Evolutionary conservation across 2,888 invertebrate species (phyloP), one percentile per base, ranked within the genome.

Genomic region (Eupithecia pulchellata): DNA sequence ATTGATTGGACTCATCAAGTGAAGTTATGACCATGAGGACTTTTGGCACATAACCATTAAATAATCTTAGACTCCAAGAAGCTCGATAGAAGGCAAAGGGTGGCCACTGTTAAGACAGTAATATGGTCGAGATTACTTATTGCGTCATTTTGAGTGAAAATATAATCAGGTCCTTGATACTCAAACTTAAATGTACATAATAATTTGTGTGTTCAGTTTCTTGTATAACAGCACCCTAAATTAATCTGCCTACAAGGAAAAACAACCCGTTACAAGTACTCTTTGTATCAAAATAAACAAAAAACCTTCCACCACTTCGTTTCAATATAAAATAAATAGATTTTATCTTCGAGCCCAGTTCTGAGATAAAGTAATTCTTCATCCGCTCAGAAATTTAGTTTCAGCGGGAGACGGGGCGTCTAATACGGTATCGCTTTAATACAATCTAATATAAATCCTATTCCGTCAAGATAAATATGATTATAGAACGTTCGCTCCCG

Each of bases 361-460:
- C 36, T 30, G 39, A 64, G 60, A 62, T 64, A 71, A 71, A 60
- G 65, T 32, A 63, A 67, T 67, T 47, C 32, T 25, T 39, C 42
- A 58, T 42, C 66, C 64, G 34, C 34, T 47, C 39, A 60, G 68
- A 30, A 60, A 39, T 27, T 65, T 42, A 57, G 47, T 68, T 71
- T 61, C 62, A 68, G 57, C 20, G 36, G n/a, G 30, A 8, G 58
- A 58, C 30, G 39, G 20, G 47, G 68, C 57, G 58, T 57, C 65
- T 62, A 60, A 64, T 64, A 57, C 32, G 20, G 52, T 66, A 47
- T 58, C n/a, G 29, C 52, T 30, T 14, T 65, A 58, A 58, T 63
- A 34, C 42, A 66, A 72, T 72, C 66, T 66, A 68, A 68, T 72
- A 58, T 68, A 66, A 57, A 66, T 62, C 63, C 66, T 47, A 68